Conservation (phyloP, 2,113 vertebrate genomes). For the Pedionomus torquatus region DNA sequence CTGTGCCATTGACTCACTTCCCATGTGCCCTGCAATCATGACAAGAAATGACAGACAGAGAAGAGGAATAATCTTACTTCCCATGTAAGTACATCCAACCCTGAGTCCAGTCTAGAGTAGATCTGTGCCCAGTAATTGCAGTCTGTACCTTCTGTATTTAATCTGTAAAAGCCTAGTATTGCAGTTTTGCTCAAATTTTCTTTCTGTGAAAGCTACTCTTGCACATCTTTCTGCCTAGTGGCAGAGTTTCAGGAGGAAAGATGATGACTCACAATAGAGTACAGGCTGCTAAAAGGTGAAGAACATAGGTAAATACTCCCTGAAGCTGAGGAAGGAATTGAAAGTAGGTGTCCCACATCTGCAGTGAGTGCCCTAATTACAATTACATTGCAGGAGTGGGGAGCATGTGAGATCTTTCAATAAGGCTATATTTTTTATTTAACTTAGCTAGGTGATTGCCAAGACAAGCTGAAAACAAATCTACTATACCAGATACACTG, state of each 20-base stretch:
- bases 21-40: not conserved
- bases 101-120: not conserved
- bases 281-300: not conserved
- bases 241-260: not conserved
- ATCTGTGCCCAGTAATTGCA: not conserved
- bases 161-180: not conserved
- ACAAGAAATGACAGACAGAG: not conserved
- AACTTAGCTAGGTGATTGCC: not conserved
- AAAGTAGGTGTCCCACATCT: not conserved
- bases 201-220: not conserved
- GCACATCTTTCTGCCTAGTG: not conserved
- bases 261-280: not conserved
- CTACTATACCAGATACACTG: not conserved
- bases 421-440: not conserved
- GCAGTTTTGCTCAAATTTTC: not conserved
- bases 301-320: not conserved
- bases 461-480: not conserved
- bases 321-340: not conserved
- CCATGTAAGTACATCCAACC: not conserved
- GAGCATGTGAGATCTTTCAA: not conserved
- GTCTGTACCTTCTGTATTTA: not conserved
- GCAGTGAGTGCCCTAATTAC: not conserved
- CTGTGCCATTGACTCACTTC: not conserved
- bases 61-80: not conserved
- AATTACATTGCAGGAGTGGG: not conserved